Conservation (phyloP, 2,888 invertebrate species). For the Leptinotarsa peninsularis region DNA sequence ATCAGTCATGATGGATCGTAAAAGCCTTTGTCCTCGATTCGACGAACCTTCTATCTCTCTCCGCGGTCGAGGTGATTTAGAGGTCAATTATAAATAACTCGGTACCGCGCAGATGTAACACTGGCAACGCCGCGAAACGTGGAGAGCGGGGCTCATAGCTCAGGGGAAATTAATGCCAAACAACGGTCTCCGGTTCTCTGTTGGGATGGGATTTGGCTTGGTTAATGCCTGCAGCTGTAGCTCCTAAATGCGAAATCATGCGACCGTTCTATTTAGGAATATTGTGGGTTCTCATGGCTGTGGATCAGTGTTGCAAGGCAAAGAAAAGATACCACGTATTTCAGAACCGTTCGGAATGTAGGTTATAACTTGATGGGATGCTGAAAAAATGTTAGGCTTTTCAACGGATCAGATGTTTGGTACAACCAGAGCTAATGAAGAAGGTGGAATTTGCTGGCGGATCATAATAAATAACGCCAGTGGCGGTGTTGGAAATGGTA, state of each 20-base stretch:
- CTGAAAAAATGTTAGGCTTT: not conserved
- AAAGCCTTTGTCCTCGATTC: conserved; percentile 37
- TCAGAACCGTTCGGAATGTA: not conserved
- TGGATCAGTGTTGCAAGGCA: not conserved
- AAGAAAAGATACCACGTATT: not conserved
- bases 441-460: not conserved
- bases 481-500: too few species aligned
- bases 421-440: not conserved
- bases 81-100: conserved; percentile 44
- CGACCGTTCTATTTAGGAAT: conserved; percentile 27
- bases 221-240: conserved; percentile 23
- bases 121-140: conserved; percentile 39
- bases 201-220: conserved; percentile 24
- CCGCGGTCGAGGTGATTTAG: conserved; percentile 35
- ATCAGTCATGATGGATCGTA: not conserved
- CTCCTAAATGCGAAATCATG: conserved; percentile 34
- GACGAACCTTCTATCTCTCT: conserved; percentile 33
- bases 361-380: not conserved
- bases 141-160: not conserved
- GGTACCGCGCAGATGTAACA: conserved; percentile 37
- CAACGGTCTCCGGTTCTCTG: conserved; percentile 8
- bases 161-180: conserved; percentile 27
- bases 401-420: not conserved
- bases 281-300: conserved; percentile 33
- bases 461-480: too few species aligned